These are phyloP conservation scores for Agelas oroides DNA, from an alignment of 37 sponge, comb jelly and placozoan species.

Conservation along the genomic window DNA sequence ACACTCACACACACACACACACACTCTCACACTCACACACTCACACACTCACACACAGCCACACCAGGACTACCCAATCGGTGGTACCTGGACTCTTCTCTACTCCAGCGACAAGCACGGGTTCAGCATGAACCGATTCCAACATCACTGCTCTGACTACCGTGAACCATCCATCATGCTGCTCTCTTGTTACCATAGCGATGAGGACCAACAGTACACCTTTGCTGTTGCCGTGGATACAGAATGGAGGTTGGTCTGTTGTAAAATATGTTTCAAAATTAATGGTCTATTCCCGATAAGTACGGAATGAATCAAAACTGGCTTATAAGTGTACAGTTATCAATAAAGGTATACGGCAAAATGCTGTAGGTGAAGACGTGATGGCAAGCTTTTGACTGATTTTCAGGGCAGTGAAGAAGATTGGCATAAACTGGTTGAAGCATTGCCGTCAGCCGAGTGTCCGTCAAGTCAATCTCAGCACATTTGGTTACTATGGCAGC, in stretches of 20 bases:
- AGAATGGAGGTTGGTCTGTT: conserved; percentile 80
- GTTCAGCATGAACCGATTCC: conserved; percentile 73
- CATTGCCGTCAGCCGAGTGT: no score
- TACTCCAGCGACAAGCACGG: conserved; percentile 72
- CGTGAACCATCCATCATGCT: conserved; percentile 62
- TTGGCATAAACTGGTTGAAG: no score
- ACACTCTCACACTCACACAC: no score
- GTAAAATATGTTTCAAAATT: no score
- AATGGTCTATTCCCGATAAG: conserved; percentile 17
- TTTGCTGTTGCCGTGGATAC: conserved; percentile 67
- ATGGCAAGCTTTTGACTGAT: no score
- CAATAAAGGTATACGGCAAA: conserved; percentile 35
- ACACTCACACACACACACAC: no score
- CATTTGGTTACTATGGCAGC: no score
- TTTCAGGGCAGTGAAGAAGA: no score
- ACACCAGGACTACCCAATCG: conserved; percentile 42
- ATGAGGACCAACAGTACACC: conserved; percentile 20
- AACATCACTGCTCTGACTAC: conserved; percentile 78
- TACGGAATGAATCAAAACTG: no score
- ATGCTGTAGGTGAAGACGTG: no score
- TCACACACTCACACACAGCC: no score
- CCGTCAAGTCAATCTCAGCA: no score
- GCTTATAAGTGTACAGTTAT: conserved; percentile 45
- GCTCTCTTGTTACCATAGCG: conserved; percentile 25
- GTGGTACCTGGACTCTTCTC: conserved; percentile 69